Conservation (phyloP, 2,797 vertebrate species). For the Chelon labrosus region DNA sequence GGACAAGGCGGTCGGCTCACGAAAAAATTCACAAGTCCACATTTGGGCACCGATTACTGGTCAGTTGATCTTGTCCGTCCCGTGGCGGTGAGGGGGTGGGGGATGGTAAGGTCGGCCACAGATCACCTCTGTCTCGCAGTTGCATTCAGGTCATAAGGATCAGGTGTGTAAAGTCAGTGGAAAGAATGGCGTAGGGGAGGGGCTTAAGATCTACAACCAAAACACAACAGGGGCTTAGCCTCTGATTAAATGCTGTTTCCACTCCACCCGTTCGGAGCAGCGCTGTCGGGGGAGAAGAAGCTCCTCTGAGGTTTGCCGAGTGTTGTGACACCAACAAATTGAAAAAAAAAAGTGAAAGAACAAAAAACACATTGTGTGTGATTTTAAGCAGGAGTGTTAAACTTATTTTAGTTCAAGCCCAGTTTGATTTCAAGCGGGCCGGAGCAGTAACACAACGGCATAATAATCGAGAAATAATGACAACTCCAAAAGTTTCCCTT, state of each 20-base stretch:
- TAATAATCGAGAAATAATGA: too few relatives aligned
- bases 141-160: slow-evolving; percentile 62
- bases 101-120: slow-evolving; percentile 29
- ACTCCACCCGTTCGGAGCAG: slow-evolving; percentile 50
- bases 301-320: background rate
- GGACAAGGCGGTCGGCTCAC: slow-evolving; percentile 14
- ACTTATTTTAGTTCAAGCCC: too few relatives aligned
- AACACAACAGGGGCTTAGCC: slow-evolving; percentile 45
- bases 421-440: too few relatives aligned
- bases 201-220: slow-evolving; percentile 52
- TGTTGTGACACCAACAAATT: background rate
- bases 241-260: slow-evolving; percentile 67
- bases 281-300: slow-evolving; percentile 14
- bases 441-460: too few relatives aligned
- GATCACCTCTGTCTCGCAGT: slow-evolving; percentile 30
- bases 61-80: slow-evolving; percentile 44
- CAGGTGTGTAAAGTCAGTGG: slow-evolving; percentile 69
- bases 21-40: slow-evolving; percentile 58
- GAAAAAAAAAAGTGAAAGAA: background rate
- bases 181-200: slow-evolving; percentile 61
- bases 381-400: too few relatives aligned
- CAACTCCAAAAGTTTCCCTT: too few relatives aligned
- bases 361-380: too few relatives aligned
- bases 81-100: background rate
- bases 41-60: slow-evolving; percentile 61